phyloP scores from a whole-genome alignment of 2,888 invertebrate species.

The Scaeva pyrastri region DNA sequence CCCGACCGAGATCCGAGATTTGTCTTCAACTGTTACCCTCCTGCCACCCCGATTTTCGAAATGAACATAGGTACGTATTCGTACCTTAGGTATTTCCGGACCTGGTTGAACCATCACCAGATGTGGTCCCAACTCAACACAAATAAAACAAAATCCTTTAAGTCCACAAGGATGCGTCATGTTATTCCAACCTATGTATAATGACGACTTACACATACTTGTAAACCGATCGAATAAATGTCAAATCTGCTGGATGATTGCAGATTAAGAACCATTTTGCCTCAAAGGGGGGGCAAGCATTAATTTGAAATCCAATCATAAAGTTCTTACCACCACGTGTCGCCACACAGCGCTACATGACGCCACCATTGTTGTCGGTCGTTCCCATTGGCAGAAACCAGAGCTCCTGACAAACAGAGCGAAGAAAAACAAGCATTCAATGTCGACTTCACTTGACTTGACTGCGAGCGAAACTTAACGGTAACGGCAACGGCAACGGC shows the following conservation, averaged over 20 bases:
- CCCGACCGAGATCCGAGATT: background rate
- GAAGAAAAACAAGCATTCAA: conserved; percentile 22
- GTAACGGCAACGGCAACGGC: too few species aligned
- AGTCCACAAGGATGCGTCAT: conserved; percentile 14
- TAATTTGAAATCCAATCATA: conserved; percentile 58
- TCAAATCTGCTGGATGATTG: conserved; percentile 21
- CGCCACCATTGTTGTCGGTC: background rate
- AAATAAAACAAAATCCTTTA: background rate
- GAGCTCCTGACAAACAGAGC: background rate
- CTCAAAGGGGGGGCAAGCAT: background rate
- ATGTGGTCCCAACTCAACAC: background rate
- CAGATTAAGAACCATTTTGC: conserved; percentile 29
- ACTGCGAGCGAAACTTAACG: conserved; percentile 20
- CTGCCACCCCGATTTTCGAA: background rate
- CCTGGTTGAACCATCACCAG: background rate
- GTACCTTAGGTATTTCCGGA: too few species aligned
- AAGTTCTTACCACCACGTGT: conserved; percentile 55
- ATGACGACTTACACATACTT: background rate
- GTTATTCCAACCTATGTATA: conserved; percentile 16
- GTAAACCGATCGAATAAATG: conserved; percentile 29
- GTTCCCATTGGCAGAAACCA: conserved; percentile 2
- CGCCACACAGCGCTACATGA: conserved; percentile 19
- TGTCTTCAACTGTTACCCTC: background rate
- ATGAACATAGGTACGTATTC: background rate
- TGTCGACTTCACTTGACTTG: conserved; percentile 38